phyloP scores from a whole-genome alignment of 30 jellyfish, hydroid and myxozoan genomes.

The Cassiopea xamachana region DNA sequence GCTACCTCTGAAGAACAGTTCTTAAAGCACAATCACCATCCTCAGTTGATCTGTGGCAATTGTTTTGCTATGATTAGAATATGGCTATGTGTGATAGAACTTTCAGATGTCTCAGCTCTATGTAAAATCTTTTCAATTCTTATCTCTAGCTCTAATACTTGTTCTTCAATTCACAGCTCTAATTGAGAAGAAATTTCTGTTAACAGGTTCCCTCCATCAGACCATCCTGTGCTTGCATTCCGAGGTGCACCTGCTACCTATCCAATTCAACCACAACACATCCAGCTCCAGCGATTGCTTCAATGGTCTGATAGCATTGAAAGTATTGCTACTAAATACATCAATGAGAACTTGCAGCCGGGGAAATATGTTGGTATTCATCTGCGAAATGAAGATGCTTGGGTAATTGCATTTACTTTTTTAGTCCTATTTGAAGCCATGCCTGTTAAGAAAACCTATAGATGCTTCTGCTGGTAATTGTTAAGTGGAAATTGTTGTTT shows the following conservation, averaged over 20 bases:
- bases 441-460: too few species aligned
- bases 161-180: background rate
- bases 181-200: background rate
- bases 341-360: slow-evolving; percentile 24
- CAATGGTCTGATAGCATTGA: slow-evolving; percentile 52
- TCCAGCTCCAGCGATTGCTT: slow-evolving; percentile 12
- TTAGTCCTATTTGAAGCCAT: too few species aligned
- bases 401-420: slow-evolving; percentile 16
- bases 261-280: slow-evolving; percentile 46
- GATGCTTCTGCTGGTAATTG: too few species aligned
- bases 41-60: too few species aligned
- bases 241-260: slow-evolving; percentile 81
- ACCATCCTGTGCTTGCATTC: slow-evolving; percentile 71
- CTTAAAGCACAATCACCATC: too few species aligned
- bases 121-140: background rate
- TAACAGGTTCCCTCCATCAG: slow-evolving; percentile 50
- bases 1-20: too few species aligned
- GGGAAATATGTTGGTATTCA: slow-evolving; percentile 70
- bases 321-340: slow-evolving; percentile 19
- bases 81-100: too few species aligned
- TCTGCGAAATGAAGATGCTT: slow-evolving; percentile 45
- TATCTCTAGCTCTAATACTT: background rate
- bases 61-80: too few species aligned
- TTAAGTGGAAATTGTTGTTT: too few species aligned
- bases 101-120: too few species aligned